Conservation (phyloP, 2,113 vertebrate species). For the Blennius ocellaris region DNA sequence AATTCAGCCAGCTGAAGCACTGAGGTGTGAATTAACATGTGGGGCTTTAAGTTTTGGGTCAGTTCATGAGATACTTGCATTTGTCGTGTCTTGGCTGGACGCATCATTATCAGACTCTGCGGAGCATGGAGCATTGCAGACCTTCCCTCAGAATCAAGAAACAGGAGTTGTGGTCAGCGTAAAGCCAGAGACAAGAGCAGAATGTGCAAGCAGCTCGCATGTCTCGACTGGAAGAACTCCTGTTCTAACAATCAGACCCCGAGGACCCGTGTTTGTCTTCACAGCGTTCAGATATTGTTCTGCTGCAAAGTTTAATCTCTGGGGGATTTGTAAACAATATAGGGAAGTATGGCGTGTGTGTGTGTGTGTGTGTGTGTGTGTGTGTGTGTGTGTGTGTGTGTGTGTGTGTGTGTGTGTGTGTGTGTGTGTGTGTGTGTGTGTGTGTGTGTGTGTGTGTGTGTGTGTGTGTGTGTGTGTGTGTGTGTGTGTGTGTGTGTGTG, state of each 20-base stretch:
- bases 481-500: conserved; percentile 1
- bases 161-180: conserved; percentile 54
- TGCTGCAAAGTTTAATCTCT: conserved; percentile 72
- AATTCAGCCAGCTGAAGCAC: background rate
- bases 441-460: conserved; percentile 1
- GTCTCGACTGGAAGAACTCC: conserved; percentile 72
- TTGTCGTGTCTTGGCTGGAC: conserved; percentile 23
- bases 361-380: conserved; percentile 6
- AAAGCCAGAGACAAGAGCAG: conserved; percentile 53
- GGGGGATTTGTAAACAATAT: conserved; percentile 78
- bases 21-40: background rate
- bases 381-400: background rate
- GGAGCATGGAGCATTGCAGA: conserved; percentile 61
- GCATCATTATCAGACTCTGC: conserved; percentile 64
- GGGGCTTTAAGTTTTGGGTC: conserved; percentile 31
- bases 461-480: conserved; percentile 7
- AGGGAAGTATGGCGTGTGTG: conserved; percentile 54
- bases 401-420: conserved; percentile 7
- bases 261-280: conserved; percentile 74
- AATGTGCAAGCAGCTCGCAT: conserved; percentile 65
- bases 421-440: conserved; percentile 8
- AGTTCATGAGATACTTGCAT: conserved; percentile 39
- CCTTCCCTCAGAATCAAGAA: conserved; percentile 37
- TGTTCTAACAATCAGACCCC: conserved; percentile 78
- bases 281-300: conserved; percentile 72